A percentile compares a stretch with the other conserved stretches of the same genome.
Conservation (phyloP, 2,797 vertebrate genomes). For the Microctenopoma lineatum region DNA sequence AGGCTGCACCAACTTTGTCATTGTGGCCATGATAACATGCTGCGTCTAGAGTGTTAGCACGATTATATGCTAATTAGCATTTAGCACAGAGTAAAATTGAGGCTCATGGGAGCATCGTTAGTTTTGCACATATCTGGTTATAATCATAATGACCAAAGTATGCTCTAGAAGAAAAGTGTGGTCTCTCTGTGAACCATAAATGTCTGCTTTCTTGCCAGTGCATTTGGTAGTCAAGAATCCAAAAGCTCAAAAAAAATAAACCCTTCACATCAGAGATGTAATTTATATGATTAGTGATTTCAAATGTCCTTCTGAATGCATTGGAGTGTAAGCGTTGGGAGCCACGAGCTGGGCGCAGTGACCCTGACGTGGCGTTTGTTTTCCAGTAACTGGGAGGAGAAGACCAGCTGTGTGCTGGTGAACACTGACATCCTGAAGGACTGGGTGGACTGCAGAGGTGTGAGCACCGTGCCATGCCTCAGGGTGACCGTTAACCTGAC, state of each 20-base stretch:
- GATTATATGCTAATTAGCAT: too few species aligned
- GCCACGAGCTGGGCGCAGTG: not conserved
- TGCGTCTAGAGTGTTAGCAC: too few species aligned
- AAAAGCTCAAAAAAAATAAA: too few species aligned
- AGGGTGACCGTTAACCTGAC: slow-evolving; percentile 81
- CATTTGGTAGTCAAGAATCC: too few species aligned
- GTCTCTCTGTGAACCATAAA: too few species aligned
- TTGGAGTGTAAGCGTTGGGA: not conserved
- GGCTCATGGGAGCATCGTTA: too few species aligned
- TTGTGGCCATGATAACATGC: too few species aligned
- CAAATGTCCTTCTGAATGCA: not conserved
- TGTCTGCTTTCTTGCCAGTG: not conserved
- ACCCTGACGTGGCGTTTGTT: slow-evolving; percentile 17
- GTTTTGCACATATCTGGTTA: too few species aligned
- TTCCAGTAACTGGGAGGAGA: slow-evolving; percentile 80
- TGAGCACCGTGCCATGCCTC: slow-evolving; percentile 83
- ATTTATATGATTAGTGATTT: not conserved
- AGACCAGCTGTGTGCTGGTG: slow-evolving; percentile 79
- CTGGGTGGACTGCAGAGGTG: slow-evolving; percentile 80
- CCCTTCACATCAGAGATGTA: not conserved
- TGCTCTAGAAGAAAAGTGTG: too few species aligned
- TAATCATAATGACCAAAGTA: too few species aligned
- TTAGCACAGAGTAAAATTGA: too few species aligned
- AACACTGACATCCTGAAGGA: slow-evolving; percentile 74
- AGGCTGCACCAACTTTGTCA: too few species aligned